Percentiles rank a stretch among this genome's conserved stretches.
phyloP scores from a whole-genome alignment of 2,113 vertebrate species.

The Paramormyrops kingsleyae region DNA sequence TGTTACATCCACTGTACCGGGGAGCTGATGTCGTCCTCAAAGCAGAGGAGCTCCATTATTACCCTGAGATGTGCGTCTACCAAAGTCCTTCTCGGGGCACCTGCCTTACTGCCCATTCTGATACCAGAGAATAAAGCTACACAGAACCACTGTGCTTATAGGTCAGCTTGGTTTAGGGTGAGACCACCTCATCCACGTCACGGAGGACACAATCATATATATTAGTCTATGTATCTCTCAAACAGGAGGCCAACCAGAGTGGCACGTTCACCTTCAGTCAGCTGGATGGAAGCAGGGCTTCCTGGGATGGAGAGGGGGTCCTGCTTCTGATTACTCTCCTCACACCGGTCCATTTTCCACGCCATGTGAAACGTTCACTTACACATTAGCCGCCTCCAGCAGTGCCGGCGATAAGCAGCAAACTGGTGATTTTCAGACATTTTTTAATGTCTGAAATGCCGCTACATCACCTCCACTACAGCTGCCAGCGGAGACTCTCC shows the following conservation, averaged over 20 bases:
- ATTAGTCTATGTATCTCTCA: neutral
- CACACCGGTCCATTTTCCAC: slow-evolving; percentile 42
- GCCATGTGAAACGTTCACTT: slow-evolving; percentile 56
- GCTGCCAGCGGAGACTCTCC: slow-evolving; percentile 5
- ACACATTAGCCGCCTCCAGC: slow-evolving; percentile 46
- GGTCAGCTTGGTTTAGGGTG: neutral
- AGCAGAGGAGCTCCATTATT: neutral
- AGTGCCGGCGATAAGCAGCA: slow-evolving; percentile 48
- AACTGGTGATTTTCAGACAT: slow-evolving; percentile 27
- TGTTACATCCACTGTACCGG: neutral
- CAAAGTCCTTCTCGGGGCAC: neutral
- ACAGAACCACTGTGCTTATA: neutral
- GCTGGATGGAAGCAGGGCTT: slow-evolving; percentile 34
- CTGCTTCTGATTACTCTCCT: slow-evolving; percentile 51
- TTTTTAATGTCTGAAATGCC: neutral
- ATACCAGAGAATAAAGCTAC: neutral
- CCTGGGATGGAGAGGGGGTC: slow-evolving; percentile 27
- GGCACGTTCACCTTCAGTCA: slow-evolving; percentile 27
- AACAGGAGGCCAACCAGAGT: neutral
- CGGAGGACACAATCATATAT: neutral
- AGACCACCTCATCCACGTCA: too few species aligned
- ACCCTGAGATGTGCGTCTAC: neutral
- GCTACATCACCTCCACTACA: neutral
- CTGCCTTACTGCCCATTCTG: neutral
- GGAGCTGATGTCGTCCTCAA: neutral